Evolutionary conservation across 2,888 invertebrate species (phyloP).

Genomic region (Liposcelis brunnea): DNA sequence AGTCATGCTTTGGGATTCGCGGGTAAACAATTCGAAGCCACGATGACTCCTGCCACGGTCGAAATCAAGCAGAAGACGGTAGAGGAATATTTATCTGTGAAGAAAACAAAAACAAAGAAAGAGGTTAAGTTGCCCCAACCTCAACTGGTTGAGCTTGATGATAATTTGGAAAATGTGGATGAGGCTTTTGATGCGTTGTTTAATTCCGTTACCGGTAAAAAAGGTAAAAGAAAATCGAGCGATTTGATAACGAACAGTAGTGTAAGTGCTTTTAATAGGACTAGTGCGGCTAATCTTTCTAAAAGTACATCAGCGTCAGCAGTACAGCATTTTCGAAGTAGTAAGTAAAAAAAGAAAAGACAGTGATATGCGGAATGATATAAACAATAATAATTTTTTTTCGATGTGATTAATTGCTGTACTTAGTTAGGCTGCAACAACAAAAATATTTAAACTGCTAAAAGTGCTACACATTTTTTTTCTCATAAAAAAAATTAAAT

Average conservation of each 20-base stretch:
- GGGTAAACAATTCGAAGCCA: constrained; percentile 59
- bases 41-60: constrained; percentile 47
- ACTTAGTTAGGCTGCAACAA: too few species aligned
- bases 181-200: constrained; percentile 77
- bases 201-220: constrained; percentile 26
- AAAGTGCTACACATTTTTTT: constrained; percentile 12
- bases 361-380: background rate
- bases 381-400: too few species aligned
- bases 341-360: constrained; percentile 16
- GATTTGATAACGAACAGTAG: background rate
- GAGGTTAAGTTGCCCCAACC: constrained; percentile 33
- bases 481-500: too few species aligned
- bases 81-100: constrained; percentile 46
- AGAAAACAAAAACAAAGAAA: constrained; percentile 22
- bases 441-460: too few species aligned
- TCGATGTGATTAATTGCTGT: too few species aligned
- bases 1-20: constrained; percentile 56
- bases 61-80: constrained; percentile 53
- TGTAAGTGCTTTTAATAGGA: background rate
- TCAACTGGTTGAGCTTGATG: constrained; percentile 49
- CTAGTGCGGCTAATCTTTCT: background rate
- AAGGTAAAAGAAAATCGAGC: too few species aligned
- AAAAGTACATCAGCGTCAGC: constrained; percentile 5
- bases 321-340: constrained; percentile 14
- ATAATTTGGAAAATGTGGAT: constrained; percentile 46